Evolutionary conservation across 2,113 vertebrate genomes (phyloP).

Genomic region (Circaetus gallicus): DNA sequence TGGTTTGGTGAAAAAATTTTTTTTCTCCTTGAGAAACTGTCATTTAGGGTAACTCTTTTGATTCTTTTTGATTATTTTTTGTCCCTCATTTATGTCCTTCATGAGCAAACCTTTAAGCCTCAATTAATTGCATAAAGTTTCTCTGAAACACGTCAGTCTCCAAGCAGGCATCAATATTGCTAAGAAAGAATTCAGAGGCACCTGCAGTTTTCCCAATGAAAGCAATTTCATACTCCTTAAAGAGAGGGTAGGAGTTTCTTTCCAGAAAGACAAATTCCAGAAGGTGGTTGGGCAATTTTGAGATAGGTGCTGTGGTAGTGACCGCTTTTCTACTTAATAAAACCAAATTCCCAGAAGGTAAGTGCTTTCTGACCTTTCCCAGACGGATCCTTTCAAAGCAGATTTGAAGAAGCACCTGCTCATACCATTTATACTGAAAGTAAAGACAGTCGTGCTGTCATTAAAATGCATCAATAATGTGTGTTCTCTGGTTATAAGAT

Average conservation of each 20-base stretch:
- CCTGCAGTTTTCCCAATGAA: background rate
- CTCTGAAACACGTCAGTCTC: background rate
- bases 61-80: background rate
- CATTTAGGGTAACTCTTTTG: background rate
- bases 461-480: slow-evolving; percentile 30
- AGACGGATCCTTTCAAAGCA: background rate
- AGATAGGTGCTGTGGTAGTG: background rate
- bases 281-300: background rate
- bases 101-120: background rate
- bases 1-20: background rate
- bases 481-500: background rate
- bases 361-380: background rate
- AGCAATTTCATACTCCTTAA: background rate
- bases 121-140: background rate
- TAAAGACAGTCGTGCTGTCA: background rate
- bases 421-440: background rate
- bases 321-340: background rate
- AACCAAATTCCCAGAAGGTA: background rate
- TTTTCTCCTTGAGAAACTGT: background rate
- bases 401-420: slow-evolving; percentile 35
- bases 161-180: background rate
- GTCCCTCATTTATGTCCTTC: background rate
- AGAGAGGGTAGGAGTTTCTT: background rate
- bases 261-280: slow-evolving; percentile 14
- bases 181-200: background rate